Conservation (phyloP, 2,113 vertebrate genomes). For the Cyanoderma ruficeps region DNA sequence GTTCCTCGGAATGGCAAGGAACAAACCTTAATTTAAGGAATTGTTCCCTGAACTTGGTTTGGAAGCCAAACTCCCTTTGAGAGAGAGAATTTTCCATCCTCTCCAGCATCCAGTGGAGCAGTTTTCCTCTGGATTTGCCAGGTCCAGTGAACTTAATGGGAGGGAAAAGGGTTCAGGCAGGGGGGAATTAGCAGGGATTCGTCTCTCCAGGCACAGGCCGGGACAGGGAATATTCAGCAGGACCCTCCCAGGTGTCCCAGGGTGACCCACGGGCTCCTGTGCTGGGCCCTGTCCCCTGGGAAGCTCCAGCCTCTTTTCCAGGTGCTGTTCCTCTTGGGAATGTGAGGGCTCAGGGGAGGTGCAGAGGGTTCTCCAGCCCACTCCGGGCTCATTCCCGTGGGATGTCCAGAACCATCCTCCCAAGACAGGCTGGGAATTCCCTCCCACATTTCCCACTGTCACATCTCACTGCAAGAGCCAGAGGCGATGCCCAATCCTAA, state of each 20-base stretch:
- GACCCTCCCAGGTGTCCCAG: not conserved
- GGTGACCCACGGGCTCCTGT: not conserved
- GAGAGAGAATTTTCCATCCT: not conserved
- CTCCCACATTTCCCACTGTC: not conserved
- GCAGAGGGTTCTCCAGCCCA: not conserved
- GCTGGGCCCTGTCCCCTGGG: not conserved
- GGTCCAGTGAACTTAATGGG: not conserved
- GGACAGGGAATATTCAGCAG: not conserved
- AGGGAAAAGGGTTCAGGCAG: not conserved
- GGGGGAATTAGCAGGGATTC: not conserved
- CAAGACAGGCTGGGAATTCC: not conserved
- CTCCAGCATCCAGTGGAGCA: not conserved
- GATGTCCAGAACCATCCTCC: not conserved
- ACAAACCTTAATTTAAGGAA: conserved; percentile 15
- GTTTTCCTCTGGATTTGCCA: not conserved
- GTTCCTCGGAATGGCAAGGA: not conserved
- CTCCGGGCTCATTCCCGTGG: not conserved
- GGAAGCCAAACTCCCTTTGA: not conserved
- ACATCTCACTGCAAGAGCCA: not conserved
- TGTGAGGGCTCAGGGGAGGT: not conserved
- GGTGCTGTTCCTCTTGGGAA: not conserved
- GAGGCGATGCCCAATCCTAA: not conserved
- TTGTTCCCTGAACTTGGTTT: not conserved
- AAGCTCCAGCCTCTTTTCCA: not conserved
- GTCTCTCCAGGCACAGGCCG: not conserved